Evolutionary conservation across 2,113 vertebrate genomes (phyloP), one percentile per base, ranked within the genome.

Genomic region (Pavo muticus): DNA sequence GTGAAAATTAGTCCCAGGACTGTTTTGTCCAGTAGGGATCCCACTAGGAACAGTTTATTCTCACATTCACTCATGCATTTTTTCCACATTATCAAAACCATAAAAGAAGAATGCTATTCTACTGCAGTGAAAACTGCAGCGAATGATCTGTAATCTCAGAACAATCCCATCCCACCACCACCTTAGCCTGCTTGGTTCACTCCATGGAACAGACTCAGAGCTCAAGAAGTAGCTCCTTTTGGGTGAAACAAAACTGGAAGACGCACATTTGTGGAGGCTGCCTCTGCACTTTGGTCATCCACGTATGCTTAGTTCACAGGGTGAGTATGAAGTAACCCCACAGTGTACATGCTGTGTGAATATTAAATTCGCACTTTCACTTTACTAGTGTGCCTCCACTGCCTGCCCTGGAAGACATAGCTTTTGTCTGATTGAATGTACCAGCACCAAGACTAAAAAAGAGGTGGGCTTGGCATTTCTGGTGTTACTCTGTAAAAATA

Each of bases 281-380:
- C 27, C 57, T 84, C 37, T 71, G 20, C 13, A 23, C 20, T 78
- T 67, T 42, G 64, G 0, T 44, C 6, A 19, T 19, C 47, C 61
- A 35, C 47, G 17, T 35, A 63, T 2, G 5, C 44, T 78, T n/a
- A 56, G 42, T 29, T 25, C 14, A 45, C 12, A 35, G 29, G 40
- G 37, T 39, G 59, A 35, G 32, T 32, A 39, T 6, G 32, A 91
- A 60, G 9, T 2, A 73, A 10, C 3, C 13, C 9, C 1, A 0
- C 52, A 47, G 65, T 69, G 50, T 54, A 47, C 15, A 17, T 15
- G 24, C 0, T 0, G 20, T 27, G 21, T 39, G 19, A 63, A 7
- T 6, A 48, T 2, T 6, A n/a, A 82, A 45, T 48, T 40, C 24
- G 56, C 54, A 35, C 2, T 29, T 75, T 72, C 40, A 6, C 15